Conservation (phyloP, 1,140 invertebrate genomes). For the Diprion similis region DNA sequence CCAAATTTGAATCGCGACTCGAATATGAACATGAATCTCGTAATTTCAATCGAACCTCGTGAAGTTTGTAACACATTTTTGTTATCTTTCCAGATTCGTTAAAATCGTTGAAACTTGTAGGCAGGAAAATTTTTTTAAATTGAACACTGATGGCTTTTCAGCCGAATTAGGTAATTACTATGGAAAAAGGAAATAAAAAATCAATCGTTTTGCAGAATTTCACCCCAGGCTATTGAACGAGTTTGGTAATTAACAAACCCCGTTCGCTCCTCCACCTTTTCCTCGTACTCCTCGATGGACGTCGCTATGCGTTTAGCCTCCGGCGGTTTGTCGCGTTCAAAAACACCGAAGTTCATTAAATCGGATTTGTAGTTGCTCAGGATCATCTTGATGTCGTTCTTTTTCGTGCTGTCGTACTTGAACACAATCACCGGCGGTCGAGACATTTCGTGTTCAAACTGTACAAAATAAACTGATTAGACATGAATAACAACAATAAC, state of each 20-base stretch:
- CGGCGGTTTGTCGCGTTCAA: constrained; percentile 53
- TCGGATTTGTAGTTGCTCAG: constrained; percentile 50
- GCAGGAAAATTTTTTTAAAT: no score
- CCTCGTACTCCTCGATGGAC: constrained; percentile 52
- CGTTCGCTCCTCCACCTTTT: constrained; percentile 44
- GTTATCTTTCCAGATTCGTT: constrained; percentile 10
- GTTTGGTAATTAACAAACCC: constrained; percentile 35
- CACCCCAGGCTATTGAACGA: no score
- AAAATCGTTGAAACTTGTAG: neutral
- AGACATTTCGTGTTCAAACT: constrained; percentile 54
- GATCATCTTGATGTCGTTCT: constrained; percentile 52
- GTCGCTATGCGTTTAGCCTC: constrained; percentile 52
- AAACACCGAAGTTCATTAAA: constrained; percentile 54
- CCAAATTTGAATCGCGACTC: neutral
- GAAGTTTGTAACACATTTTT: constrained; percentile 8
- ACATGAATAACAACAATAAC: neutral
- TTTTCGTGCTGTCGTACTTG: constrained; percentile 55
- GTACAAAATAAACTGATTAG: constrained; percentile 19
- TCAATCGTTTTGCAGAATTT: no score
- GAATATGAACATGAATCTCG: neutral
- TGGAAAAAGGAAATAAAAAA: no score
- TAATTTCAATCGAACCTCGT: constrained; percentile 4
- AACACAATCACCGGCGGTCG: constrained; percentile 54
- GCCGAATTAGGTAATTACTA: no score
- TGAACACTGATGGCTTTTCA: no score